A percentile compares a stretch with the other conserved stretches of the same genome.
phyloP scores from a whole-genome alignment of 2,888 invertebrate genomes.

The Nomada flava region DNA sequence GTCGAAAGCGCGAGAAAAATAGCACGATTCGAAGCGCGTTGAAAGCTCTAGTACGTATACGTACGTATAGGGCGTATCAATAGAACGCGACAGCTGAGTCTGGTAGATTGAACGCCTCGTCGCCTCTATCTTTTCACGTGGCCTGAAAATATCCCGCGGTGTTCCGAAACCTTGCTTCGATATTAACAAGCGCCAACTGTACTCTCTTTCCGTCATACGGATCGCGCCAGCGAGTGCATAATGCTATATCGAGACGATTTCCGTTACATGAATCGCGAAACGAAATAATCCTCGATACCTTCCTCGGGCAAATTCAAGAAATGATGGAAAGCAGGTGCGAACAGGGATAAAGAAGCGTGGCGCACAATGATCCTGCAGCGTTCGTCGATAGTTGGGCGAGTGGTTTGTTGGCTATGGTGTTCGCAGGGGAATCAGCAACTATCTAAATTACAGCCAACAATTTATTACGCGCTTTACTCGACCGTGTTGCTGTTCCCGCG shows the following conservation, averaged over 20 bases:
- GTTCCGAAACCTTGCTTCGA: no score
- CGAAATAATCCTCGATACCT: no score
- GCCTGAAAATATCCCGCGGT: neutral
- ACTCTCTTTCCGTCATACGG: no score
- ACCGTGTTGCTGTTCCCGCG: conserved; percentile 53
- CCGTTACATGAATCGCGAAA: no score
- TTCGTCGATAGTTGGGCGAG: neutral
- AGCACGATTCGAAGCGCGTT: neutral
- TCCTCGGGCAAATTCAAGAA: no score
- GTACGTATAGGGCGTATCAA: neutral
- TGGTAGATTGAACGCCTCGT: neutral
- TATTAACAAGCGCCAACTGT: no score
- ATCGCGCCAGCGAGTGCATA: no score
- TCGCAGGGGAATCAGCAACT: conserved; percentile 55
- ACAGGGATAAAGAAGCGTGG: conserved; percentile 16
- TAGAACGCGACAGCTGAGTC: neutral
- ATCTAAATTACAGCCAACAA: conserved; percentile 74
- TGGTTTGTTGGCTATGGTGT: conserved; percentile 23
- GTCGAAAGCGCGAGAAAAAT: neutral
- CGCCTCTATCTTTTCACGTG: neutral
- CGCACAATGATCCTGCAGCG: conserved; percentile 6
- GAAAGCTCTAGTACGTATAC: neutral
- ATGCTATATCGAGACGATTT: no score
- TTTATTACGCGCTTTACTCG: conserved; percentile 65
- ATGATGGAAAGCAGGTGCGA: no score